Base-by-base conservation (phyloP, 2,888 invertebrate genomes). In the Leptinotarsa haldemani region DNA sequence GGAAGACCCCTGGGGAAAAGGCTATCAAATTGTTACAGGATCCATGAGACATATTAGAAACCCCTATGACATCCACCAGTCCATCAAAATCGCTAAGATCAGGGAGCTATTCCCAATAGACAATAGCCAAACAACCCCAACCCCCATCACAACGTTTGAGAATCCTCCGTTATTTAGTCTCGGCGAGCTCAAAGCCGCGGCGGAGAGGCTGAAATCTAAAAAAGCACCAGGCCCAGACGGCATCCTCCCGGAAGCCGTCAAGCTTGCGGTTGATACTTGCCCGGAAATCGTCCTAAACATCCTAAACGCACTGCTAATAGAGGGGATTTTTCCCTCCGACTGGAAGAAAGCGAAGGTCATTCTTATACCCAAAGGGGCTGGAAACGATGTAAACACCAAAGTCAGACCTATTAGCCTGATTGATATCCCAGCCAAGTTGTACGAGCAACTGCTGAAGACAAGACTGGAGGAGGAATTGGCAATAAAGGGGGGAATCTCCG, bases 31-130 rank as follows among this genome's bases (percentile, higher is more conserved):
- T 0, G 58, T 65, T 4, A 65, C 40, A 2, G 30, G 64, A 1
- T 20, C 20, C 3, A 52, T 67, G 40, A 71, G n/a, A 20, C 3
- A 65, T 9, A 1, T 66, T 3, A 50, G 30, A 18, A 56, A 47
- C 4, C 73, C 73, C 1, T 65, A 69, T 40, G 56, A 22, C 1
- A 18, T 73, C 4, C 20, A 61, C 15, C 50, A 65, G 1, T 20
- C 20, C n/a, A 25, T n/a, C 4, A 65, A 56, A n/a, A 25, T 65
- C 1, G 47, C 56, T 1, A 64, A n/a, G 12, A 56, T 58, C 16
- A 65, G 13, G 16, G 69, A 64, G n/a, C 65, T 69, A 15, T 69
- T 73, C 16, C 73, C 73, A 25, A 22, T 3, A 9, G 66, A 65
- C 48, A 20, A 46, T 0, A 47, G 12, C 20, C 65, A 16, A 4